Evolutionary conservation across 2,797 vertebrate species (phyloP), one percentile per base, ranked within the genome.

Genomic region (Esox lucius): DNA sequence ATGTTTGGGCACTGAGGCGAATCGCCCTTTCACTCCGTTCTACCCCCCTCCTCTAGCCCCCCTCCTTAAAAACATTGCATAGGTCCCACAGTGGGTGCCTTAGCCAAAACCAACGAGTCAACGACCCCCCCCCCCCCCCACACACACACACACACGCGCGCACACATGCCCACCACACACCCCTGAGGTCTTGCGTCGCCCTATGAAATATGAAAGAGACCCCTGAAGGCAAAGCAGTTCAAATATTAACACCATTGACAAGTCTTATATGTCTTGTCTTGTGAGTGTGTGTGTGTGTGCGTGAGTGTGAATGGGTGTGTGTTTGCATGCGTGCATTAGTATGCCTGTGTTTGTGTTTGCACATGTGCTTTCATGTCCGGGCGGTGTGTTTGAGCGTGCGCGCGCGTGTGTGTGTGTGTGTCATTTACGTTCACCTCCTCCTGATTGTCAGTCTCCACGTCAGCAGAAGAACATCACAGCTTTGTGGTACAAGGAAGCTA

Each of bases 201-300:
- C 66, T 51, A 84, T 84, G 78, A 84, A 84, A 84, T 83, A 84
- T 84, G 80, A 76, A 86, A 83, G 75, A 84, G 75, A 86, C 72
- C 80, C 70, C 81, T 76, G 68, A 72, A 79, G 78, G 83, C 73
- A 72, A 74, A 69, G 75, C 72, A 81, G 70, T 78, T 77, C 83
- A 83, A 83, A 86, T 84, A 84, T 84, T 84, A 83, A 86, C 82
- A 77, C 73, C 70, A 78, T 78, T 78, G 70, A 84, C 76, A 86
- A 79, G 81, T 84, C 81, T 83, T 83, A 86, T 81, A 83, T 84
- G 83, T 86, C 85, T 83, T 35, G 71, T 81, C 79, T 74, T 81
- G 67, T 61, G 77, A 64, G 85, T 75, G 80, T 70, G 74, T 24
- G 15, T 28, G 68, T 68, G 68, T 31, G 56, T 59, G 53, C 15